Evolutionary conservation across 2,113 vertebrate genomes (phyloP), one percentile per base, ranked within the genome.

Genomic region (Calonectris borealis): DNA sequence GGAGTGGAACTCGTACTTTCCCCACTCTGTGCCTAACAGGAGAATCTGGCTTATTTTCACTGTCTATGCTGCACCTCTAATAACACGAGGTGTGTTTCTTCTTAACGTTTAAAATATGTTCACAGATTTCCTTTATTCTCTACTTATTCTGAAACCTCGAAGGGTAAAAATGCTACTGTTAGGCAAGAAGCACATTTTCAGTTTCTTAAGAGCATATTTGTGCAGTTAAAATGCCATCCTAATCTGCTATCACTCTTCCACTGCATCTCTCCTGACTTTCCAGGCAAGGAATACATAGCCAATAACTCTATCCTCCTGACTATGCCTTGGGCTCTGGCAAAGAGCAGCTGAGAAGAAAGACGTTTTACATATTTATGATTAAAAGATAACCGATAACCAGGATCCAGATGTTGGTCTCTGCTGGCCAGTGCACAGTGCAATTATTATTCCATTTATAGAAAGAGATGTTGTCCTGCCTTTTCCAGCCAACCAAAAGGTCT

Each of bases 361-460:
- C 0, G 0, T 91, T 88, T 70, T 62, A 94, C 84, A 77, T 60
- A 88, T 81, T 83, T 75, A 60, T 70, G 89, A 90, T 90, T 70
- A 94, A 88, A 86, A 96, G 93, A 95, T 94, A 96, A 95, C 71
- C 1, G 16, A 95, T 96, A 94, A 94, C 77, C 91, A 94, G 73
- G 77, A 94, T 89, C 81, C 94, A 96, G 95, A 96, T 93, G 95
- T 91, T 91, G 91, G 70, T 44, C 91, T 78, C 87, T 32, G 89
- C 89, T 83, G 93, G 89, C 93, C 93, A 86, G 88, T 0, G 0
- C 81, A 96, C 87, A 96, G 93, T 78, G 87, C 84, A 88, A 95
- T 94, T 95, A 97, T 83, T 96, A 96, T 95, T 96, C 91, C 86
- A 40, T 94, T 96, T 96, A 95, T 52, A 96, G 86, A 96, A 85